A percentile compares a stretch with the other conserved stretches of the same genome.
Evolutionary conservation across 2,113 vertebrate genomes (phyloP).

Genomic region (Pseudonaja textilis): DNA sequence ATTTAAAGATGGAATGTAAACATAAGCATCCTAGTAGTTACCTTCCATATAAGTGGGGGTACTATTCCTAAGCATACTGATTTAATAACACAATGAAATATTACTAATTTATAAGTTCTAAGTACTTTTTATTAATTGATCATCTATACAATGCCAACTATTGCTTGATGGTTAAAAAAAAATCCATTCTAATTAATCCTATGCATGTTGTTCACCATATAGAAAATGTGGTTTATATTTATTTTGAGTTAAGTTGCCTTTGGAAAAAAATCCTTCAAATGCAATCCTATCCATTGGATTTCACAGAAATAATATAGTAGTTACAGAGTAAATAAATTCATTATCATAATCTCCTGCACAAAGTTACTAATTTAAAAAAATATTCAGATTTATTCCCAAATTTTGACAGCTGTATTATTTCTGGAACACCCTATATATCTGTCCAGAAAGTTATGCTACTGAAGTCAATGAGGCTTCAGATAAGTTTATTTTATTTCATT

Average conservation of each 20-base stretch:
- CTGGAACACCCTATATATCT: not conserved
- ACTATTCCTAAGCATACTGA: not conserved
- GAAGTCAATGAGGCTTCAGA: not conserved
- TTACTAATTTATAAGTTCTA: not conserved
- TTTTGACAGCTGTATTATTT: not conserved
- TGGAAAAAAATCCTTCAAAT: not conserved
- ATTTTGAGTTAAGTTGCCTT: not conserved
- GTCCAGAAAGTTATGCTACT: not conserved
- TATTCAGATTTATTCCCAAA: not conserved
- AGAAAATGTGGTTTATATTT: not conserved
- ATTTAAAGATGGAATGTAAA: not conserved
- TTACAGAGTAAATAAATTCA: not conserved
- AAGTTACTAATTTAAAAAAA: not conserved
- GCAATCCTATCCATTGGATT: not conserved
- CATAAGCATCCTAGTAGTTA: not conserved
- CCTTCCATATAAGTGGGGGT: not conserved
- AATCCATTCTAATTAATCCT: not conserved
- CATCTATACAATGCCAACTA: not conserved
- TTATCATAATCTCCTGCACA: not conserved
- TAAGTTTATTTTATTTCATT: not conserved
- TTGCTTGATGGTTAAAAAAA: not conserved
- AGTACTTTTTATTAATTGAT: not conserved
- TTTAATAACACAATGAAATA: not conserved
- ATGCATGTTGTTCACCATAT: rapidly evolving
- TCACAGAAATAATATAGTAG: not conserved